These are phyloP conservation scores for Trachymyrmex septentrionalis DNA, from an alignment of 1,140 invertebrate species.

Conservation along the genomic window DNA sequence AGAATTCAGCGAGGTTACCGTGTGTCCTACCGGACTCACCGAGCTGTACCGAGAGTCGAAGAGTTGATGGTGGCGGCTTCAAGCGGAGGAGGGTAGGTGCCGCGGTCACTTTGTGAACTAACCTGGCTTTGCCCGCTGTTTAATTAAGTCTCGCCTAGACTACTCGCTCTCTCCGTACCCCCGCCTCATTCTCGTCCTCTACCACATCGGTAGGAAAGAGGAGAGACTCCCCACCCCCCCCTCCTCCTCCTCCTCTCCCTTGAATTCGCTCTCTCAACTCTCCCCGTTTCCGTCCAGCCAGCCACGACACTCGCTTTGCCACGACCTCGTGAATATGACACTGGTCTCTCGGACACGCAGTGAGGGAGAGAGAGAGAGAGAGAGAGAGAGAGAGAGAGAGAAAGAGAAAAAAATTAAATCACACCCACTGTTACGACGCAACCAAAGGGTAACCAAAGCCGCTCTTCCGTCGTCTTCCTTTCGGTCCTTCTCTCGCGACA, in stretches of 20 bases:
- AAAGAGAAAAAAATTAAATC: constrained; percentile 72
- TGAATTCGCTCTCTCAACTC: constrained; percentile 64
- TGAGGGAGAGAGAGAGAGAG: background rate
- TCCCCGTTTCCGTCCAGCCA: constrained; percentile 27
- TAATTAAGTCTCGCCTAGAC: constrained; percentile 86
- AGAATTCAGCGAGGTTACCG: constrained; percentile 35
- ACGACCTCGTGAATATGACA: constrained; percentile 72
- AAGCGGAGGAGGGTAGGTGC: constrained; percentile 69
- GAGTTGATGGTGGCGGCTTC: constrained; percentile 71
- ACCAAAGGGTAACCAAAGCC: constrained; percentile 73
- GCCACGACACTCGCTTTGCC: constrained; percentile 58
- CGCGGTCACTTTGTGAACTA: constrained; percentile 87
- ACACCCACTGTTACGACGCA: constrained; percentile 73
- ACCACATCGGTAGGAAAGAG: constrained; percentile 61
- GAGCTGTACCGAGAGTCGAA: constrained; percentile 63
- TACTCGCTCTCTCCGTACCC: constrained; percentile 73
- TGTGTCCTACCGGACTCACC: constrained; percentile 66
- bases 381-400: constrained; percentile 13
- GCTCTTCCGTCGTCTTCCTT: constrained; percentile 62
- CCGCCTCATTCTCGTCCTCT: constrained; percentile 38
- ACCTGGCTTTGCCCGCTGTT: constrained; percentile 85
- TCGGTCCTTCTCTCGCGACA: constrained; percentile 51
- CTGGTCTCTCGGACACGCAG: constrained; percentile 59
- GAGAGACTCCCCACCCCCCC: constrained; percentile 39
- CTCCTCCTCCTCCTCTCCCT: constrained; percentile 49